phyloP scores from a whole-genome alignment of 2,888 invertebrate species.

The Cataglyphis altisquamis region DNA sequence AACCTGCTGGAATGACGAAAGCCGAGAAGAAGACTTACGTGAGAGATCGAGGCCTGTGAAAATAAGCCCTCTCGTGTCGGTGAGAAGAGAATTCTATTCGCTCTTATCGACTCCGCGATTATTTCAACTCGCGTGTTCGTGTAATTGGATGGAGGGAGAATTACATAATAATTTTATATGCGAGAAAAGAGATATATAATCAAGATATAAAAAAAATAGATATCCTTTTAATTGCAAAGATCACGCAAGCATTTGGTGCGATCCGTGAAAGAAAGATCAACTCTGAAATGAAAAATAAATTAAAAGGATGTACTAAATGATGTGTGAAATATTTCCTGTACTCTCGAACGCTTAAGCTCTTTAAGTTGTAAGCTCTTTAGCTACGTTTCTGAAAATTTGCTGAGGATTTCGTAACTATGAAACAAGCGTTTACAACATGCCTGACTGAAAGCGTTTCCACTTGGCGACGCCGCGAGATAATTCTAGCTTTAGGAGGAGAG shows the following conservation, averaged over 20 bases:
- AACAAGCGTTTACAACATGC: constrained; percentile 41
- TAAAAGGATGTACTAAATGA: not conserved
- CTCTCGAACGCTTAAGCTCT: constrained; percentile 3
- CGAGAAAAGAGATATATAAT: not conserved
- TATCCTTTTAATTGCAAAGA: not conserved
- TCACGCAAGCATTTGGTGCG: not conserved
- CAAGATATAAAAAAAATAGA: not conserved
- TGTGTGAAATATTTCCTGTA: not conserved
- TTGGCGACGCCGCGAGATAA: constrained; percentile 33
- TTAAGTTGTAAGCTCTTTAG: not conserved
- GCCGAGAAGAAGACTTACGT: not conserved
- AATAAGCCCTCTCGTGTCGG: not conserved
- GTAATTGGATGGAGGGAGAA: not conserved
- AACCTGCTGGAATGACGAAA: not conserved
- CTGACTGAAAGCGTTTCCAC: constrained; percentile 33
- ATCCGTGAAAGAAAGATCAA: not conserved
- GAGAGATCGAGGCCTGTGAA: not conserved
- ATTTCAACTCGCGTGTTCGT: not conserved
- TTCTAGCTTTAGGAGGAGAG: constrained; percentile 28
- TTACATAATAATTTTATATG: not conserved
- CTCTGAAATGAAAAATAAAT: not conserved
- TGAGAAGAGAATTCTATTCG: not conserved
- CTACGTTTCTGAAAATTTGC: constrained; percentile 17
- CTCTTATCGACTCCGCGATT: not conserved
- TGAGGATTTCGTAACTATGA: constrained; percentile 12